Percentiles rank a stretch among this genome's conserved stretches.
Conservation (phyloP, 1,140 invertebrate genomes). For the Sitobion miscanthi region DNA sequence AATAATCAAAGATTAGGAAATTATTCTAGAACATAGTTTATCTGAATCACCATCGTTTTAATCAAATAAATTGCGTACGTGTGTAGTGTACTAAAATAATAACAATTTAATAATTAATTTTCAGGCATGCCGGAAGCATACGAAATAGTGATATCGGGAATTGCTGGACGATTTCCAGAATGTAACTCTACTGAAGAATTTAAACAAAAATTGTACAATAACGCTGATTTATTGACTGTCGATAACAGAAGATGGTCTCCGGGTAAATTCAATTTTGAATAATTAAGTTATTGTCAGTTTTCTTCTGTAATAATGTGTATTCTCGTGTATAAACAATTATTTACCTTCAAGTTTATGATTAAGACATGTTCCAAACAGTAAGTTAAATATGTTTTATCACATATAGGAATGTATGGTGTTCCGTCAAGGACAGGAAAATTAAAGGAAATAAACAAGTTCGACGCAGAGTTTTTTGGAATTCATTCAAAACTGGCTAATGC, state of each 20-base stretch:
- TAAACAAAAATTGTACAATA: slow-evolving; percentile 66
- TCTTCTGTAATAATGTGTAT: not conserved
- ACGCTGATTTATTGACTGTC: slow-evolving; percentile 70
- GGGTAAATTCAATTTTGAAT: slow-evolving; percentile 51
- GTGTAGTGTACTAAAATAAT: no score
- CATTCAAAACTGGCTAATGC: slow-evolving; percentile 54
- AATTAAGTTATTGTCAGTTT: not conserved
- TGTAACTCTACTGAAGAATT: slow-evolving; percentile 70
- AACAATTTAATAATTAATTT: not conserved
- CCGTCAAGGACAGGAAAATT: slow-evolving; percentile 57
- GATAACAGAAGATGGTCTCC: slow-evolving; percentile 66
- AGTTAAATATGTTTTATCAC: not conserved
- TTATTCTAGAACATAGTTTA: no score
- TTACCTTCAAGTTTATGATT: not conserved
- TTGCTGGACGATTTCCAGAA: slow-evolving; percentile 71
- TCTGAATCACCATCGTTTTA: no score
- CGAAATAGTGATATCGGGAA: slow-evolving; percentile 70
- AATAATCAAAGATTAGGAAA: no score
- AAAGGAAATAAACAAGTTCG: slow-evolving; percentile 58
- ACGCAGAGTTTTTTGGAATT: slow-evolving; percentile 59
- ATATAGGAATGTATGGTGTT: slow-evolving; percentile 51
- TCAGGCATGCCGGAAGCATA: slow-evolving; percentile 59
- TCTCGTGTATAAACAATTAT: not conserved
- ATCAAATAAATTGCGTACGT: no score
- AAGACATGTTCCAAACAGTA: not conserved